These are phyloP conservation scores for Monomorium pharaonis DNA, from an alignment of 1,140 invertebrate genomes.

Conservation along the genomic window DNA sequence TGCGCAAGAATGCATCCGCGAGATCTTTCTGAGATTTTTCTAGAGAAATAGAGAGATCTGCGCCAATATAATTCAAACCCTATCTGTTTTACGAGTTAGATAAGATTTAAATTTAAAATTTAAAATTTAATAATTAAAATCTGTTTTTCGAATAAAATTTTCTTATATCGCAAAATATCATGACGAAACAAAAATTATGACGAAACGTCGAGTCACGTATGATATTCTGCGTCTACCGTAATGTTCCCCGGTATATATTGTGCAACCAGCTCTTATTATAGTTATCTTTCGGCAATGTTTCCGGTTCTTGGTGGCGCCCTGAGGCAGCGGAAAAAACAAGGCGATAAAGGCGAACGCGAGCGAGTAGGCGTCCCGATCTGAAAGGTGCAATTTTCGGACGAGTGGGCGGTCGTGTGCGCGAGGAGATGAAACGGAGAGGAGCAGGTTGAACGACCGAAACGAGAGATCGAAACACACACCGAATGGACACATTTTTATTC, in stretches of 20 bases:
- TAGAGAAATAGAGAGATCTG: background rate
- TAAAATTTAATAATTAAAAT: background rate
- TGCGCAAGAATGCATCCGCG: constrained; percentile 24
- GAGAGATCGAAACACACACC: constrained; percentile 31
- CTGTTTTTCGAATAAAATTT: background rate
- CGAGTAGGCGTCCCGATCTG: constrained; percentile 69
- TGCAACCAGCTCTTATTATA: constrained; percentile 31
- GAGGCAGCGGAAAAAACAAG: constrained; percentile 57
- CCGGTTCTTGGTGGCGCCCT: constrained; percentile 67
- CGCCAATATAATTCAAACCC: background rate
- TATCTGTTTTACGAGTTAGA: background rate
- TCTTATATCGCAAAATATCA: background rate
- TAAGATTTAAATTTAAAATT: background rate
- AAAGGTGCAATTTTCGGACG: constrained; percentile 69
- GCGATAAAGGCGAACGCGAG: constrained; percentile 63
- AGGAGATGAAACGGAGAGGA: constrained; percentile 28
- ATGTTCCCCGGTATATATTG: constrained; percentile 14
- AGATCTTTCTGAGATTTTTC: constrained; percentile 12
- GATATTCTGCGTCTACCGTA: background rate
- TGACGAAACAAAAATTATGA: constrained; percentile 1
- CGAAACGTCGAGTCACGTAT: background rate
- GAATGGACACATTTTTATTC: constrained; percentile 66
- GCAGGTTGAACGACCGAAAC: constrained; percentile 65
- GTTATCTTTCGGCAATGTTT: constrained; percentile 62
- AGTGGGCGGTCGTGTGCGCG: constrained; percentile 65